Percentiles rank a stretch among this genome's conserved stretches.
Evolutionary conservation across 2,888 invertebrate genomes (phyloP).

Genomic region (Spodoptera littoralis): DNA sequence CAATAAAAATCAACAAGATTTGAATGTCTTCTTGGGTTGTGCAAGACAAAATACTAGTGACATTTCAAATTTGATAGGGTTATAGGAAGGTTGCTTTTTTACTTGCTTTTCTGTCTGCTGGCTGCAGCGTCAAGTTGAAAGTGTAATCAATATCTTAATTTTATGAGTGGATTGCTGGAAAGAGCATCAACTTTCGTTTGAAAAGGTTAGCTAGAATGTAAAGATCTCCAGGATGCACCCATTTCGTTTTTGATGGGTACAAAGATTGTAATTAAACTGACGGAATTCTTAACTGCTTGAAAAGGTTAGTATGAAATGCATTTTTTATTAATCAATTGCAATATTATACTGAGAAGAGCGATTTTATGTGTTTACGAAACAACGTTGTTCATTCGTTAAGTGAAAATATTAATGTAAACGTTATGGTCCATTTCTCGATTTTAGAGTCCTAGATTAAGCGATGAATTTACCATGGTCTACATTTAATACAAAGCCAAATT

Average conservation of each 20-base stretch:
- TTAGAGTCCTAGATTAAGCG: no score
- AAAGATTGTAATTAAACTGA: constrained; percentile 11
- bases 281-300: constrained; percentile 21
- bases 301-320: constrained; percentile 35
- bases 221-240: constrained; percentile 2
- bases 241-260: constrained; percentile 16
- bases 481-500: no score
- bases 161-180: not conserved
- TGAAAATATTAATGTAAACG: no score
- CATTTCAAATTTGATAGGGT: not conserved
- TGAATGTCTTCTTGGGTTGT: constrained; percentile 4
- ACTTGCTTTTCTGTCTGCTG: no score
- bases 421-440: no score
- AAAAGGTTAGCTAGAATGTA: not conserved
- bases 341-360: not conserved
- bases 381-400: not conserved
- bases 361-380: not conserved
- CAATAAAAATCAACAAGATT: constrained; percentile 1
- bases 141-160: constrained; percentile 25
- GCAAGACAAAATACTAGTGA: not conserved
- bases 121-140: no score
- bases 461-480: no score
- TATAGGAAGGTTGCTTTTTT: not conserved
- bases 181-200: not conserved
- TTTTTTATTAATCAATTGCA: not conserved